Conservation (phyloP, 2,797 vertebrate genomes). For the Myotis myotis region DNA sequence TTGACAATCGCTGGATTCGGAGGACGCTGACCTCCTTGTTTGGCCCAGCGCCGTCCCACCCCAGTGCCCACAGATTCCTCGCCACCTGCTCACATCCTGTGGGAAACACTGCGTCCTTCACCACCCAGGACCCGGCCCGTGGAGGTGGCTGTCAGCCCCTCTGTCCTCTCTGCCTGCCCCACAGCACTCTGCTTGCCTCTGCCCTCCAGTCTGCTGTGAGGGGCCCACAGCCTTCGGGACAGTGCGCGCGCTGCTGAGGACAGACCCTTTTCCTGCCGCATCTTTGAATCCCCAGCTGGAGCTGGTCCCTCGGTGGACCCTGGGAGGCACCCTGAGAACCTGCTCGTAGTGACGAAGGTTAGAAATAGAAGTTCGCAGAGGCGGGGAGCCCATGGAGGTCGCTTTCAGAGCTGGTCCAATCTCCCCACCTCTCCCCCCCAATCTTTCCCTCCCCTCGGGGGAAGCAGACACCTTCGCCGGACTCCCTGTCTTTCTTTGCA, state of each 20-base stretch:
- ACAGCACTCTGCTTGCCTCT: accelerated
- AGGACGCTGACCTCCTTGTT: neutral
- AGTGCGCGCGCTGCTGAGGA: neutral
- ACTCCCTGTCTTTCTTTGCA: neutral
- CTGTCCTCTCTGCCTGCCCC: neutral
- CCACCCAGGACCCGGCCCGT: accelerated
- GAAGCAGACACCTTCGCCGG: too few relatives aligned
- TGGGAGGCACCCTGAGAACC: neutral
- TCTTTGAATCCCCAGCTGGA: neutral
- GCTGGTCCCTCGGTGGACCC: accelerated
- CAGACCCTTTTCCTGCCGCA: neutral
- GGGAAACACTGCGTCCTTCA: neutral
- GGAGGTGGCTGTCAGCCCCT: accelerated
- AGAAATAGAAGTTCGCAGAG: neutral
- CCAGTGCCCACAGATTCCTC: neutral
- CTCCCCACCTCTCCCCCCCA: neutral
- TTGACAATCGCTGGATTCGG: neutral
- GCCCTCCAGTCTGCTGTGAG: accelerated
- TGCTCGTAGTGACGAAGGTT: neutral
- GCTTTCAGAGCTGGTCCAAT: accelerated
- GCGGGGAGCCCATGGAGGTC: neutral
- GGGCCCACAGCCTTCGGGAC: neutral
- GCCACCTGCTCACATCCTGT: neutral
- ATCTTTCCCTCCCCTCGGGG: neutral
- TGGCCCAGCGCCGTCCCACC: neutral